Evolutionary conservation across 2,888 invertebrate genomes (phyloP).

Genomic region (Caenorhabditis becei): DNA sequence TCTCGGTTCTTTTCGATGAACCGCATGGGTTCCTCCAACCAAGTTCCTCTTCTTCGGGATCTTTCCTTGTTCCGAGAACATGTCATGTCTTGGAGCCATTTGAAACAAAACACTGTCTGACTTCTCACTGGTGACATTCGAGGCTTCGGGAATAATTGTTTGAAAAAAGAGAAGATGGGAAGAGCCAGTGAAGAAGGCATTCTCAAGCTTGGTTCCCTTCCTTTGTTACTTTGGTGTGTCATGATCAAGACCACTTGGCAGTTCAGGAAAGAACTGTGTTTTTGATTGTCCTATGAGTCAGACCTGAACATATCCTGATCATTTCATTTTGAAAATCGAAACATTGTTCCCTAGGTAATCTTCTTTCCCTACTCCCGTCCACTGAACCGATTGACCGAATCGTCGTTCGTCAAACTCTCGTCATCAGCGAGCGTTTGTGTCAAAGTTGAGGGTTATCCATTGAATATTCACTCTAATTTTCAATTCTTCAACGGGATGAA

Average conservation of each 20-base stretch:
- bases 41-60: background rate
- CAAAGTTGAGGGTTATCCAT: background rate
- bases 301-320: background rate
- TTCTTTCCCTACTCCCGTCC: background rate
- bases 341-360: conserved; percentile 1
- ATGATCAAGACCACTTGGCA: background rate
- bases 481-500: conserved; percentile 12
- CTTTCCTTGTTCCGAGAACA: background rate
- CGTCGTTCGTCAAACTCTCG: background rate
- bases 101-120: conserved; percentile 45
- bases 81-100: conserved; percentile 54
- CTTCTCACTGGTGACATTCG: conserved; percentile 52
- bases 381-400: conserved; percentile 1
- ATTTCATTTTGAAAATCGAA: background rate
- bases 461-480: conserved; percentile 19
- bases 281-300: background rate
- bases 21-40: conserved; percentile 3
- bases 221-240: background rate
- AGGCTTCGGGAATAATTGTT: conserved; percentile 42
- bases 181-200: background rate
- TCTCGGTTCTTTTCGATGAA: background rate
- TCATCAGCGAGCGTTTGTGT: conserved; percentile 1
- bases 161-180: conserved; percentile 18
- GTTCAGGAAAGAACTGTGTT: background rate
- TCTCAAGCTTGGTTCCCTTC: background rate